Evolutionary conservation across 2,113 vertebrate species (phyloP).

Genomic region (Empidonax alnorum): DNA sequence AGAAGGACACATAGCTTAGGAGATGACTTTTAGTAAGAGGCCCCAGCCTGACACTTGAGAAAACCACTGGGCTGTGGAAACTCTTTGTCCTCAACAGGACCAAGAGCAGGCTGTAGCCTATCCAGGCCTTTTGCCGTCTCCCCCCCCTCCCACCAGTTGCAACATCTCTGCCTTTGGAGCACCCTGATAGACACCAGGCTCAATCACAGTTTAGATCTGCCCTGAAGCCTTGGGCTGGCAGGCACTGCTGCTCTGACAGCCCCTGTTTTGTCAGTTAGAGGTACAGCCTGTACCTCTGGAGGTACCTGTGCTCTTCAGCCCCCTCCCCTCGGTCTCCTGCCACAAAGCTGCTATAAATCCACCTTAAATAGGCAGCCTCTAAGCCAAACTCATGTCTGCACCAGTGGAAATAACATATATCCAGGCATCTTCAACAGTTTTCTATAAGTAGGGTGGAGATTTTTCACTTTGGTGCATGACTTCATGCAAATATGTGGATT

Average conservation of each 20-base stretch:
- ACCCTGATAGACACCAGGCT: background rate
- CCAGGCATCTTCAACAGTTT: rapidly evolving
- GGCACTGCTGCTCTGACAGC: background rate
- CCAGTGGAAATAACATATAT: background rate
- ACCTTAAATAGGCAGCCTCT: background rate
- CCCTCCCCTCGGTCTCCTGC: rapidly evolving
- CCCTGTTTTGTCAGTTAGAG: background rate
- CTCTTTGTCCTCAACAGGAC: background rate
- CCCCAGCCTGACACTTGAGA: background rate
- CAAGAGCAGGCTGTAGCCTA: background rate
- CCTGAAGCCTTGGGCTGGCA: background rate
- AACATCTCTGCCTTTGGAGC: constrained; percentile 11
- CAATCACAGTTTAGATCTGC: background rate
- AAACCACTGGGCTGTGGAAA: constrained; percentile 25
- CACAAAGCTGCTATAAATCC: background rate
- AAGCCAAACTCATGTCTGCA: background rate
- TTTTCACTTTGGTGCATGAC: background rate
- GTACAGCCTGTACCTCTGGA: background rate
- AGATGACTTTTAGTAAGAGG: constrained; percentile 1
- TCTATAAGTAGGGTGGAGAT: background rate
- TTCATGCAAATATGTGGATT: rapidly evolving
- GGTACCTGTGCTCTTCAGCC: background rate
- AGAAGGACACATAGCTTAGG: background rate
- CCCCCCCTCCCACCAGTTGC: background rate
- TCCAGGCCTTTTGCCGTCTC: background rate